phyloP scores from a whole-genome alignment of 2,888 invertebrate species.

The Stictocephala bisonia region DNA sequence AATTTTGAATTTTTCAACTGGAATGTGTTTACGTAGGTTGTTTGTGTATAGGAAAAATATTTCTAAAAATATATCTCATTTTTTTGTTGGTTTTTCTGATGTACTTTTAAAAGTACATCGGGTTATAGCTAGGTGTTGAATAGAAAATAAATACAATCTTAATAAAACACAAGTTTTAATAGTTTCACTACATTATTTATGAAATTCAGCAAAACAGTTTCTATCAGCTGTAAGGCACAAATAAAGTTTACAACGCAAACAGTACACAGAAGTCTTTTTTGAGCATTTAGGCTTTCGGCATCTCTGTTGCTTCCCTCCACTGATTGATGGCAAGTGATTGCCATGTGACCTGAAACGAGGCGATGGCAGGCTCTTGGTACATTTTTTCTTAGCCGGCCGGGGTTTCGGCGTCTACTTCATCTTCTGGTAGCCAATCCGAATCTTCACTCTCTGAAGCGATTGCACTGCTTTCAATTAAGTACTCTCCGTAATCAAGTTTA shows the following conservation, averaged over 20 bases:
- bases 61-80: no score
- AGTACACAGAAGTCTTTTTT: slow-evolving; percentile 3
- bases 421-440: not conserved
- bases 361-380: not conserved
- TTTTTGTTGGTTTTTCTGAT: no score
- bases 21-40: no score
- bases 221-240: not conserved
- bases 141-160: no score
- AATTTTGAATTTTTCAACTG: no score
- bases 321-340: not conserved
- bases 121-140: no score
- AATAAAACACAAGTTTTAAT: no score
- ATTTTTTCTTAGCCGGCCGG: not conserved
- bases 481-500: slow-evolving; percentile 5
- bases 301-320: not conserved
- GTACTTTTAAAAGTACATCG: no score
- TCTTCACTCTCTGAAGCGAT: not conserved
- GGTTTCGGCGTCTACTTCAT: not conserved
- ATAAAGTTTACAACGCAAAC: not conserved
- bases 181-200: not conserved
- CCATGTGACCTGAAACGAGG: not conserved
- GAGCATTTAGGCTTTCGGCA: slow-evolving; percentile 1
- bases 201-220: slow-evolving; percentile 5
- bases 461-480: not conserved
- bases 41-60: no score